phyloP scores from a whole-genome alignment of 2,888 invertebrate genomes.

The Dendrolimus pini region DNA sequence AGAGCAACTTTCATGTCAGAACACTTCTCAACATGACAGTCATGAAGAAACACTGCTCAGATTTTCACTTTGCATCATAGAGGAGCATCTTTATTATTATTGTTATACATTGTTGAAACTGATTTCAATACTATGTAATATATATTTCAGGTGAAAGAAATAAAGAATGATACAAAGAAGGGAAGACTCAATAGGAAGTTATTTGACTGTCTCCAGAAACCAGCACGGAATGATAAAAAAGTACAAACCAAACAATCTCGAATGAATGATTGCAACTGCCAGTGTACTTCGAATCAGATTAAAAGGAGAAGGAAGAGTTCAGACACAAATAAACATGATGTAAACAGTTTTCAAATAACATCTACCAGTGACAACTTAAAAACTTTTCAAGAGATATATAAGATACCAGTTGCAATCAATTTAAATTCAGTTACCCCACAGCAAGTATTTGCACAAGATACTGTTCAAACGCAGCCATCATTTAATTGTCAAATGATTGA shows the following conservation, averaged over 20 bases:
- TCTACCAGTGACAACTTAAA: constrained; percentile 7
- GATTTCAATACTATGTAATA: too few species aligned
- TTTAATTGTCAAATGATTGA: constrained; percentile 9
- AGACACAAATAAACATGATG: not conserved
- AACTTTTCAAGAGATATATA: constrained; percentile 12
- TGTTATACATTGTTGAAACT: too few species aligned
- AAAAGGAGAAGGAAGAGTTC: constrained; percentile 32
- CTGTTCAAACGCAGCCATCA: constrained; percentile 6
- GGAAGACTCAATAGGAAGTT: constrained; percentile 49
- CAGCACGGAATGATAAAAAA: constrained; percentile 50
- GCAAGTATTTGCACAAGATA: constrained; percentile 1
- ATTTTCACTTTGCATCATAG: too few species aligned
- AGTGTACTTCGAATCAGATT: constrained; percentile 40
- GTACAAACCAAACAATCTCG: constrained; percentile 31
- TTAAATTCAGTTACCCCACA: constrained; percentile 13
- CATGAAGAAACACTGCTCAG: too few species aligned
- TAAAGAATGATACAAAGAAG: constrained; percentile 52
- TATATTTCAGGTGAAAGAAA: constrained; percentile 46
- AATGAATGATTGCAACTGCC: constrained; percentile 35
- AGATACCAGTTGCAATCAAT: constrained; percentile 26
- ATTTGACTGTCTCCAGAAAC: constrained; percentile 44
- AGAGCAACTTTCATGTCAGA: too few species aligned
- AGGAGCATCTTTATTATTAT: too few species aligned
- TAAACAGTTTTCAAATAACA: not conserved
- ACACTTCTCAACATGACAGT: too few species aligned